Base-by-base conservation (phyloP, 2,797 vertebrate species). In the Gallirallus australis region DNA sequence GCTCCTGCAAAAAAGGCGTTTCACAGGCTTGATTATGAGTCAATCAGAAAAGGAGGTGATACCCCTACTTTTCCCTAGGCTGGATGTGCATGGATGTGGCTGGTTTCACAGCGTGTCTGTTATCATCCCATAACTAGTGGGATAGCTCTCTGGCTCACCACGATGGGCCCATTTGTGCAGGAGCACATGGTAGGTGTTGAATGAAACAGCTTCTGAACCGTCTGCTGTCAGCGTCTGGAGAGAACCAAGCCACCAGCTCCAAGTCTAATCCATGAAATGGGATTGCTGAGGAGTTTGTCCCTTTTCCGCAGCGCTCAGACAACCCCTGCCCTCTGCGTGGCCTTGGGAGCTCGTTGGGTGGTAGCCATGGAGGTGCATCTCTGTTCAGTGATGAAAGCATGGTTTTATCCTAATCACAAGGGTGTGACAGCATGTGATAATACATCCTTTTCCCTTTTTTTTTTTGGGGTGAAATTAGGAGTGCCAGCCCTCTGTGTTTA, bases 71-170 rank as follows among this genome's bases (percentile, higher is more conserved):
- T 37, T 57, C 35, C 31, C 9, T 35, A 21, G 19, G 50, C 33
- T 28, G 50, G 79, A 42, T 28, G 21, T 47, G 33, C 1, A 9
- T 60, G 70, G 39, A 24, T 57, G 27, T 13, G 39, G 28, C 53
- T 60, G 45, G 17, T 53, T 86, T 33, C 15, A 24, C 40, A 79
- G 13, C 6, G 1, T 30, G 48, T 23, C 23, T 24, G 23, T 31
- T 70, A 6, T 7, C 33, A 28, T 18, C 71, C 57, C 1, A 0
- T 20, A 28, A 50, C 57, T 48, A 40, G 15, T 28, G 57, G 52
- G n/a, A 24, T 30, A 14, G 15, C 23, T 63, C 20, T 3, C 24
- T 2, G 3, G 56, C 70, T 56, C 3, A 4, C 50, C 1, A 1
- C 17, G 3, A 30, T 4, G 37, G 45, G 25, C 66, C 9, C 18